A percentile compares a stretch with the other conserved stretches of the same genome.
phyloP scores from a whole-genome alignment of 1,140 invertebrate genomes.

The Lasioglossum albipes region DNA sequence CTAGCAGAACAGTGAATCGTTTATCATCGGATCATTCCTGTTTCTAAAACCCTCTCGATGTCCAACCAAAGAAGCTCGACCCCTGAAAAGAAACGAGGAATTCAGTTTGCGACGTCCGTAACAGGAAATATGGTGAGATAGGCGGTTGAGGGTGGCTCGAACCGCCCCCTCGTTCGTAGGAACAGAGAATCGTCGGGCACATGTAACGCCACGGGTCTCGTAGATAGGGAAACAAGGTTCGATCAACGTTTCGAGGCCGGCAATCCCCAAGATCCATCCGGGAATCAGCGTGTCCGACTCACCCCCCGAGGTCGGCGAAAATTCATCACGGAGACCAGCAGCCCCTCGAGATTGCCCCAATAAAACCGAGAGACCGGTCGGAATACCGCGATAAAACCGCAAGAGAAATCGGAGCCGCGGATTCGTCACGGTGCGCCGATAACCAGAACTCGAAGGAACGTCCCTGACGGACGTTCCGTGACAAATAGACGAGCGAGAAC shows the following conservation, averaged over 20 bases:
- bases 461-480: conserved; percentile 42
- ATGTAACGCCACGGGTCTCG: too few species aligned
- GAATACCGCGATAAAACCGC: conserved; percentile 39
- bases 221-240: neutral
- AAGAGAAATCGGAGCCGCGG: conserved; percentile 5
- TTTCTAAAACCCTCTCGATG: too few species aligned
- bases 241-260: neutral
- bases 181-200: too few species aligned
- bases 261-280: neutral
- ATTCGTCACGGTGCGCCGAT: conserved; percentile 54
- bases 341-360: neutral
- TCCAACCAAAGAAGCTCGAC: too few species aligned
- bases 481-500: conserved; percentile 22
- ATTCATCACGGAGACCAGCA: conserved; percentile 14
- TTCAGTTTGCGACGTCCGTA: too few species aligned
- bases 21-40: too few species aligned
- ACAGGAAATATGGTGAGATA: too few species aligned
- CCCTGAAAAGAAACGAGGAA: too few species aligned
- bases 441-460: conserved; percentile 31
- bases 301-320: neutral
- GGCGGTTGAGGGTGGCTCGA: too few species aligned
- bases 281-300: neutral
- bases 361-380: neutral
- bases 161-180: too few species aligned
- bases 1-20: too few species aligned